Conservation (phyloP, 2,113 vertebrate genomes). For the Equus quagga region DNA sequence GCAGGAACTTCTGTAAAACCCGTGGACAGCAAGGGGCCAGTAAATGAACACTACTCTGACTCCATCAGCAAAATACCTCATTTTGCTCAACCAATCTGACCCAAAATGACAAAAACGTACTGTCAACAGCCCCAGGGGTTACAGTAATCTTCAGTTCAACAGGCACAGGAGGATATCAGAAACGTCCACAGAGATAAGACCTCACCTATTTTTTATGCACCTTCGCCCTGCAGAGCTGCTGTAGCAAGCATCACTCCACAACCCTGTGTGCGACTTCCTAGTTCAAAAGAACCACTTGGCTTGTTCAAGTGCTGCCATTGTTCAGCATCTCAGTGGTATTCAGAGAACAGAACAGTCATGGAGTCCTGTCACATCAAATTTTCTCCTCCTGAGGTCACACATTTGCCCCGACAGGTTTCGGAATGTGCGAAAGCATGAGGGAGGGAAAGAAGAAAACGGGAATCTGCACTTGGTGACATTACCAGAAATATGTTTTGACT, state of each 20-base stretch:
- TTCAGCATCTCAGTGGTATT: constrained; percentile 27
- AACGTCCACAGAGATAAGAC: neutral
- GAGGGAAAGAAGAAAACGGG: neutral
- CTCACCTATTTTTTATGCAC: fast-evolving
- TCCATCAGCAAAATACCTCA: neutral
- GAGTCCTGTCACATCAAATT: constrained; percentile 83
- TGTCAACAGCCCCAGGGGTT: neutral
- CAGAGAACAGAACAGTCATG: constrained; percentile 84
- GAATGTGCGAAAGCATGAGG: constrained; percentile 84
- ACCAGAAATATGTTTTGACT: constrained; percentile 47
- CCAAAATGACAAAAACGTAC: no score
- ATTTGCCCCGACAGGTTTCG: constrained; percentile 88
- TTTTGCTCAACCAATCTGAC: neutral
- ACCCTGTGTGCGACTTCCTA: constrained; percentile 88
- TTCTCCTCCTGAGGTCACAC: constrained; percentile 78
- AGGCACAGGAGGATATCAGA: neutral
- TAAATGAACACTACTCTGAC: fast-evolving
- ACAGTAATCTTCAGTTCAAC: fast-evolving
- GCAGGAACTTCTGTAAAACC: neutral
- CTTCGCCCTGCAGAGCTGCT: neutral
- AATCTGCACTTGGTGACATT: neutral
- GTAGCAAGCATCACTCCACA: constrained; percentile 83
- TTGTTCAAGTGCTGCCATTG: constrained; percentile 75
- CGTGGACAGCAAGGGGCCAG: neutral
- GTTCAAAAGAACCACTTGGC: constrained; percentile 87